Evolutionary conservation across 2,888 invertebrate genomes (phyloP).

Genomic region (Ethmia dodecea): DNA sequence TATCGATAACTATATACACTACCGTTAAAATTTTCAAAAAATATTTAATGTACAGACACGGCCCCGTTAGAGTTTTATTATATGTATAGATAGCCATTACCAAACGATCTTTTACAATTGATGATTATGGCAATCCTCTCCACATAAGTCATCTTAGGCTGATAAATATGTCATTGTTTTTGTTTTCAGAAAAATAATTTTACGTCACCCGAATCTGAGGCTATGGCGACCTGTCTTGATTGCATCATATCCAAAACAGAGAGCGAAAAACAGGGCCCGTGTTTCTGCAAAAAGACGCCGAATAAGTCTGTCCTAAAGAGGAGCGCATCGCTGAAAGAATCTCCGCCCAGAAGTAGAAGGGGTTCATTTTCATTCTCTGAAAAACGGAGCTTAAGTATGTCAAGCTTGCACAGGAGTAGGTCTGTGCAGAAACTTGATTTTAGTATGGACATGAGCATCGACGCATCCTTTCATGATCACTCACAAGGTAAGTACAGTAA

Average conservation of each 20-base stretch:
- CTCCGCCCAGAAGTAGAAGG: slow-evolving; percentile 46
- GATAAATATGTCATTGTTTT: neutral
- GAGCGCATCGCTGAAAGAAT: slow-evolving; percentile 59
- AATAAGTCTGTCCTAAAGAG: slow-evolving; percentile 45
- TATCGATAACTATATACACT: too few species aligned
- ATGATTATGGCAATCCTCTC: too few species aligned
- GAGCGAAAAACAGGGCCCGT: slow-evolving; percentile 39
- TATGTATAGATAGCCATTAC: too few species aligned
- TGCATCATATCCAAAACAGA: slow-evolving; percentile 41
- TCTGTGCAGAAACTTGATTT: slow-evolving; percentile 74
- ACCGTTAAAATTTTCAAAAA: too few species aligned
- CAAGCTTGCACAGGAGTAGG: slow-evolving; percentile 58
- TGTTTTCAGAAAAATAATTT: slow-evolving; percentile 59
- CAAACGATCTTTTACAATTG: too few species aligned
- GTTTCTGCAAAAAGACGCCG: slow-evolving; percentile 51
- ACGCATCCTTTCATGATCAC: slow-evolving; percentile 57
- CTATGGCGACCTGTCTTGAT: slow-evolving; percentile 58
- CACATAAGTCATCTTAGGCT: too few species aligned
- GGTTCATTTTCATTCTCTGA: slow-evolving; percentile 46
- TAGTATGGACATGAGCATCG: slow-evolving; percentile 73
- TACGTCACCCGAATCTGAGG: slow-evolving; percentile 60
- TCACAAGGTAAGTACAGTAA: slow-evolving; percentile 58
- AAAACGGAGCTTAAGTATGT: slow-evolving; percentile 60
- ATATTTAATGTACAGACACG: too few species aligned
- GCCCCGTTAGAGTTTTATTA: too few species aligned